Evolutionary conservation across 2,797 vertebrate genomes (phyloP).

Genomic region (Hafferia zeledoni): DNA sequence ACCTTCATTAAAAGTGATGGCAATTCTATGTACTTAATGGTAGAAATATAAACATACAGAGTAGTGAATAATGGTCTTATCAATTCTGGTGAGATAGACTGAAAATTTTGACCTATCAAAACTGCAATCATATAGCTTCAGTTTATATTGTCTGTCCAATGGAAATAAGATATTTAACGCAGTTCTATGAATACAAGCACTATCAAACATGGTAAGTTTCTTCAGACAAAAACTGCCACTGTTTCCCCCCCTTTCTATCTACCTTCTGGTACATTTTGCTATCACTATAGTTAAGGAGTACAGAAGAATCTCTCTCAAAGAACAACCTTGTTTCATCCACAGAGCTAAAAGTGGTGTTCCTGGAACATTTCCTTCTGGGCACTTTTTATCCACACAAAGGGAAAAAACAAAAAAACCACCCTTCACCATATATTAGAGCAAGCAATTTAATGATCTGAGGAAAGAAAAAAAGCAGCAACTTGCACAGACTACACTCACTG

Average conservation of each 20-base stretch:
- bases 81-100: background rate
- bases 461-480: constrained; percentile 20
- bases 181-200: background rate
- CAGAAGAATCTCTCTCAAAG: background rate
- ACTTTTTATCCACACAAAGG: background rate
- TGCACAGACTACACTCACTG: constrained; percentile 34
- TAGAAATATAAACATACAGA: background rate
- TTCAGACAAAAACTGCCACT: background rate
- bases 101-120: background rate
- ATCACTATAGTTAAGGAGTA: background rate
- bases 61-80: background rate
- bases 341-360: background rate
- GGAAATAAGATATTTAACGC: background rate
- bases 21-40: background rate
- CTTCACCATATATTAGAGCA: background rate
- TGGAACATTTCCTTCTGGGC: background rate
- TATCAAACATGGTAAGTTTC: background rate
- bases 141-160: background rate
- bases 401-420: background rate
- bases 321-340: background rate
- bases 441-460: constrained; percentile 6
- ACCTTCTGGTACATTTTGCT: background rate
- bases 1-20: background rate
- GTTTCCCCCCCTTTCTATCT: background rate
- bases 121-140: background rate